Conservation (phyloP, 37 sponge, comb jelly and placozoan species). For the Geodia barretti region DNA sequence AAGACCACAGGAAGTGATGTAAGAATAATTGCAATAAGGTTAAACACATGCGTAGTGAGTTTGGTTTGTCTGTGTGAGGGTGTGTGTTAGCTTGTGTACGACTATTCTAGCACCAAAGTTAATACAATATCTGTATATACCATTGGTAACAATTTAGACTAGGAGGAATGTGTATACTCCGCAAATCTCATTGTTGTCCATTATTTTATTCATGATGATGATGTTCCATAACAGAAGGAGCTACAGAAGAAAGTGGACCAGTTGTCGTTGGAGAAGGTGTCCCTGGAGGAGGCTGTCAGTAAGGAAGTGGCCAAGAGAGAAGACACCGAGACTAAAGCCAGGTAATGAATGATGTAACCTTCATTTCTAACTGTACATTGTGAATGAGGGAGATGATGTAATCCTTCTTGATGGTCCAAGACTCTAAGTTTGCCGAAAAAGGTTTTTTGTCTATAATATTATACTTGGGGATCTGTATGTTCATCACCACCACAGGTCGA, state of each 20-base stretch:
- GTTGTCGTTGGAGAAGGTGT: conserved; percentile 11
- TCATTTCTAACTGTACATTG: background rate
- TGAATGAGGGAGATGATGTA: background rate
- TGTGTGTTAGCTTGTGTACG: background rate
- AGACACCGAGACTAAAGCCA: conserved; percentile 29
- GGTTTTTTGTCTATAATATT: too few species aligned
- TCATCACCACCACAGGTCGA: conserved; percentile 1
- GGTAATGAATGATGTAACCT: conserved; percentile 16
- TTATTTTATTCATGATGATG: background rate
- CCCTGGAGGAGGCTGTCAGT: conserved; percentile 51
- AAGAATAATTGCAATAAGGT: background rate
- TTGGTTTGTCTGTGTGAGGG: conserved; percentile 19
- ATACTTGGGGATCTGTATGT: background rate
- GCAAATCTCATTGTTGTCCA: background rate
- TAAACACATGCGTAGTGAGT: too few species aligned
- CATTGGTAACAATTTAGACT: too few species aligned
- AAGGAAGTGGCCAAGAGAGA: conserved; percentile 47
- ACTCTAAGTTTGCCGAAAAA: too few species aligned
- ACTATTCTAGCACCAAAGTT: too few species aligned
- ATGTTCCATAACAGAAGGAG: conserved; percentile 20
- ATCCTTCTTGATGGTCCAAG: too few species aligned
- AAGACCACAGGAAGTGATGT: background rate
- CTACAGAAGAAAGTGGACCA: conserved; percentile 34
- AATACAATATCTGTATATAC: too few species aligned
- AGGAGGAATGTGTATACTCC: too few species aligned